phyloP scores from a whole-genome alignment of 2,113 vertebrate genomes.

The Grammomys surdaster region DNA sequence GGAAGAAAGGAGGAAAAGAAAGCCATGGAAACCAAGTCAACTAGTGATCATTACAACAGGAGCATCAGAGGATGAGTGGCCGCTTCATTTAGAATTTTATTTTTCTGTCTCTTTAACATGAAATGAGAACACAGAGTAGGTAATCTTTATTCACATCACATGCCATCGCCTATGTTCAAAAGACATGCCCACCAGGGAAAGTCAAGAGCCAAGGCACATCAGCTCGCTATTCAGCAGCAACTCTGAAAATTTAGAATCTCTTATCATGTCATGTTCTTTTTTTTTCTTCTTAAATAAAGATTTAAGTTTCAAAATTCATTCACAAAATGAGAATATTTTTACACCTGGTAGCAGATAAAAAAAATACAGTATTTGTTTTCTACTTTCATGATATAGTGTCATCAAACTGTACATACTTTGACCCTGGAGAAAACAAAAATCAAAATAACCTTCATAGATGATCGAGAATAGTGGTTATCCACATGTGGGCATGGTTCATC shows the following conservation, averaged over 20 bases:
- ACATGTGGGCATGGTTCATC: neutral
- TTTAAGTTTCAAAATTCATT: neutral
- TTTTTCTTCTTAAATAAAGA: neutral
- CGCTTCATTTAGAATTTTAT: neutral
- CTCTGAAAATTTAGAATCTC: neutral
- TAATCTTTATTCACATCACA: no score
- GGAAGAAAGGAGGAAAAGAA: no score
- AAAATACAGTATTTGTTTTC: neutral
- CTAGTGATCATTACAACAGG: neutral
- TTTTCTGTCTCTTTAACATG: neutral
- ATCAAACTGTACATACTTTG: neutral
- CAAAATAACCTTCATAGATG: neutral
- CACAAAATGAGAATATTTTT: neutral
- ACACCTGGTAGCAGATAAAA: slow-evolving; percentile 4
- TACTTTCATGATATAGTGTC: neutral
- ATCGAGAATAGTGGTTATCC: neutral
- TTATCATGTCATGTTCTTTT: neutral
- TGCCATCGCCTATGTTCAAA: neutral
- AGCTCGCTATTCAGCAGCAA: neutral
- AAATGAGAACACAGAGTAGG: neutral
- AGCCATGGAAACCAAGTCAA: neutral
- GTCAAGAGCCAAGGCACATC: neutral
- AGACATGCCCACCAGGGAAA: neutral
- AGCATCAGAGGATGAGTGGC: neutral
- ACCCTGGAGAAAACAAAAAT: neutral